Evolutionary conservation across 2,797 vertebrate genomes (phyloP).

Genomic region (Clamator glandarius): DNA sequence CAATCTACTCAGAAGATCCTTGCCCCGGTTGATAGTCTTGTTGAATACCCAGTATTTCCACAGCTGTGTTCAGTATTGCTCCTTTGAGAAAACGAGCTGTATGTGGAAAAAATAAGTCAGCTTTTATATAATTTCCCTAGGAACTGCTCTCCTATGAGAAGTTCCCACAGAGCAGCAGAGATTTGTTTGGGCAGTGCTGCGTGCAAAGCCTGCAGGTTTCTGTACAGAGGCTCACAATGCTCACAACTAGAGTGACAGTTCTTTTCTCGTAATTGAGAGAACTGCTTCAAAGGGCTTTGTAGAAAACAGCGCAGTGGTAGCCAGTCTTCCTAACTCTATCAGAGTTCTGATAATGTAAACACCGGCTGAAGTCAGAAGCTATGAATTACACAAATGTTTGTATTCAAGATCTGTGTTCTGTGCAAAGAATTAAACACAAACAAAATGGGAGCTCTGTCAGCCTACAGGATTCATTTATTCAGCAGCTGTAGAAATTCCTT

Average conservation of each 20-base stretch:
- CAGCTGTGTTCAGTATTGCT: conserved; percentile 66
- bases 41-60: conserved; percentile 60
- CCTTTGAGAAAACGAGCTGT: conserved; percentile 63
- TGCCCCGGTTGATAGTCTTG: conserved; percentile 42
- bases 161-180: conserved; percentile 26
- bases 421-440: background rate
- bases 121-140: conserved; percentile 36
- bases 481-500: too few species aligned
- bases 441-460: background rate
- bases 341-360: background rate
- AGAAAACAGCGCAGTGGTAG: background rate
- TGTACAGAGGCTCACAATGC: background rate
- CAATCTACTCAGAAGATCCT: conserved; percentile 39
- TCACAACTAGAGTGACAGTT: background rate
- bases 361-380: background rate
- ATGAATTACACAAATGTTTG: background rate
- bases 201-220: background rate
- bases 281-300: background rate
- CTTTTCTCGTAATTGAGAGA: background rate
- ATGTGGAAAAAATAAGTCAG: conserved; percentile 65
- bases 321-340: background rate
- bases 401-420: background rate
- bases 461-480: background rate
- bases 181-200: background rate
- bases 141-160: background rate